A percentile compares a stretch with the other conserved stretches of the same genome.
Conservation (phyloP, 2,888 invertebrate genomes). For the Xylota segnis region DNA sequence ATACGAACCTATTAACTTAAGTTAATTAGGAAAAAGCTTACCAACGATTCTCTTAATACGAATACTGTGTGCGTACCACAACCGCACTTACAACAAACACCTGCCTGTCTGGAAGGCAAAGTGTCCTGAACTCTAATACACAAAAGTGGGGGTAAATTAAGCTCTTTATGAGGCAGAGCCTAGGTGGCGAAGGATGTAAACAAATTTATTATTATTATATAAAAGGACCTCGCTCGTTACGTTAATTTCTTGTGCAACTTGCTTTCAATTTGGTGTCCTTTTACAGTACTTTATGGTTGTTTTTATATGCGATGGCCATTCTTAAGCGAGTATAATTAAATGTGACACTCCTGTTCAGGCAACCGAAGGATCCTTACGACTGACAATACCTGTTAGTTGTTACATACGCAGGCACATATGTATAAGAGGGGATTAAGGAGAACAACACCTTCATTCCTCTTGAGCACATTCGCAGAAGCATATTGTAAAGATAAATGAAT, state of each 20-base stretch:
- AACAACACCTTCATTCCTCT: not conserved
- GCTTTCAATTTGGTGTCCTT: constrained; percentile 73
- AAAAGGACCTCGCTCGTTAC: constrained; percentile 71
- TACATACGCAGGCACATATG: not conserved
- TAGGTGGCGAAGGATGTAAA: constrained; percentile 48
- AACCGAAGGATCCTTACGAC: constrained; percentile 43
- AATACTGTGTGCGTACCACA: constrained; percentile 22
- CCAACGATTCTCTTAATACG: constrained; percentile 10
- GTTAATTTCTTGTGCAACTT: constrained; percentile 73
- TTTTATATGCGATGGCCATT: constrained; percentile 57
- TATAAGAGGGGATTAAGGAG: not conserved
- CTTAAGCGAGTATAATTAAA: constrained; percentile 69
- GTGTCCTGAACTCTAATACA: constrained; percentile 38
- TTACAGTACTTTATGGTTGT: constrained; percentile 63
- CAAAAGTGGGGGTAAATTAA: constrained; percentile 12
- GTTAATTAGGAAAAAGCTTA: constrained; percentile 54
- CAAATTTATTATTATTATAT: constrained; percentile 71
- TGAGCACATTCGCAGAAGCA: not conserved
- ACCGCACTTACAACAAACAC: constrained; percentile 58
- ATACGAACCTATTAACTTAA: constrained; percentile 65
- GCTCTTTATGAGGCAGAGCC: constrained; percentile 37
- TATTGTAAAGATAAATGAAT: not conserved
- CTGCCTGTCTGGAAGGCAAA: constrained; percentile 55
- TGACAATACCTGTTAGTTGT: constrained; percentile 46
- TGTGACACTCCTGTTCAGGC: constrained; percentile 53